Percentiles rank a stretch among this genome's conserved stretches.
These are phyloP conservation scores for Ceuthmochares aereus DNA, from an alignment of 2,113 vertebrate genomes.

Conservation along the genomic window DNA sequence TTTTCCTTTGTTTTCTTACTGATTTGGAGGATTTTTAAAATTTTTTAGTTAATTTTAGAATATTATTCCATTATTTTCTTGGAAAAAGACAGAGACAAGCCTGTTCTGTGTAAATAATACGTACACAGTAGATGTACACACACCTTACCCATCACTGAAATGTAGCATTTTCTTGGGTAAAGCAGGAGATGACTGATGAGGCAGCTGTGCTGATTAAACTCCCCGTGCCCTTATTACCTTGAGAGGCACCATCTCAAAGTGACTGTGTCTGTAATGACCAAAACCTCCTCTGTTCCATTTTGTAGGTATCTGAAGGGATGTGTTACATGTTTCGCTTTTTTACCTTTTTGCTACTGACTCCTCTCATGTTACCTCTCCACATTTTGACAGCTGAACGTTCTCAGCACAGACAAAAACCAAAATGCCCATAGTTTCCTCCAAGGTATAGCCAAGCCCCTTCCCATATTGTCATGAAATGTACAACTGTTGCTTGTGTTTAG, in stretches of 20 bases:
- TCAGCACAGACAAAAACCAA: background rate
- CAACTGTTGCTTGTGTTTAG: fast-evolving
- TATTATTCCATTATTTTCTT: background rate
- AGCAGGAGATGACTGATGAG: background rate
- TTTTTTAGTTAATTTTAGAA: background rate
- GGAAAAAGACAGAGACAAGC: background rate
- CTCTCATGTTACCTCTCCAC: background rate
- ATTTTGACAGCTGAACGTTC: background rate
- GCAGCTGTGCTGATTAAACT: background rate
- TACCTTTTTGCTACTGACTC: background rate
- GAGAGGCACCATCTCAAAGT: background rate
- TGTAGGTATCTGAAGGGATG: background rate
- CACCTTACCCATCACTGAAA: background rate
- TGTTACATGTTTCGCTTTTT: background rate
- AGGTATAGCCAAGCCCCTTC: background rate
- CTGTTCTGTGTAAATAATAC: background rate
- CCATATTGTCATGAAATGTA: background rate
- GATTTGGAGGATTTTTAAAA: background rate
- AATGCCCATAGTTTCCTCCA: background rate
- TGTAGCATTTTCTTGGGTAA: background rate
- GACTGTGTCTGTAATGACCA: background rate
- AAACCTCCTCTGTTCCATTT: background rate
- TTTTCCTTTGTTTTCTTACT: background rate
- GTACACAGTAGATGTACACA: background rate
- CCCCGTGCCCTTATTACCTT: background rate